A percentile compares a stretch with the other conserved stretches of the same genome.
Evolutionary conservation across 2,797 vertebrate genomes (phyloP).

Genomic region (Clarias platycephalus): DNA sequence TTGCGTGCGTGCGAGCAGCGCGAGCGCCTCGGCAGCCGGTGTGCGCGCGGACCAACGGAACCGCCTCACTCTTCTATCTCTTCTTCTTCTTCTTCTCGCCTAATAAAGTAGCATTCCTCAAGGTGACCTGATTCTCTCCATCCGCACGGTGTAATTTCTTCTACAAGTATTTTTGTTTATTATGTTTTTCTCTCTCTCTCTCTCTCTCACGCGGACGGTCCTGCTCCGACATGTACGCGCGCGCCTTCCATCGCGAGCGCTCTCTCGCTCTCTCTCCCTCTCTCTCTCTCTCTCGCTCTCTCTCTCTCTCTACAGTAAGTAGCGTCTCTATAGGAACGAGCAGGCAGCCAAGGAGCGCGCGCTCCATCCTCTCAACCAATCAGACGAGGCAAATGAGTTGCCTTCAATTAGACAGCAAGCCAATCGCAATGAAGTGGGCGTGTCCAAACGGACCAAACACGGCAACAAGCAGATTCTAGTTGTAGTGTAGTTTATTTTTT

Average conservation of each 20-base stretch:
- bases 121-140: not conserved
- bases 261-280: slow-evolving; percentile 12
- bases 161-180: not conserved
- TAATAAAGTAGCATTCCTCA: slow-evolving; percentile 36
- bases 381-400: slow-evolving; percentile 53
- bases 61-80: not conserved
- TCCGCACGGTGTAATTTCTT: not conserved
- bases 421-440: slow-evolving; percentile 55
- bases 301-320: slow-evolving; percentile 1
- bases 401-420: slow-evolving; percentile 60
- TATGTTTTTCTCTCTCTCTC: not conserved
- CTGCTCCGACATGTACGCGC: slow-evolving; percentile 45
- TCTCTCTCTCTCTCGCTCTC: not conserved
- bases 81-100: slow-evolving; percentile 53
- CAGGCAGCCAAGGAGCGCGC: slow-evolving; percentile 21
- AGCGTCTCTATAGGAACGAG: slow-evolving; percentile 59
- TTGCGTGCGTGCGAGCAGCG: slow-evolving; percentile 79
- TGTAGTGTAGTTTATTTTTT: no score
- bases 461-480: not conserved
- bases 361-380: slow-evolving; percentile 68
- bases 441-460: not conserved
- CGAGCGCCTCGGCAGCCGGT: slow-evolving; percentile 71
- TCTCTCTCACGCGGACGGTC: slow-evolving; percentile 6
- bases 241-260: slow-evolving; percentile 39
- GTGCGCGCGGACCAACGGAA: slow-evolving; percentile 58